A percentile compares a stretch with the other conserved stretches of the same genome.
Conservation (phyloP, 2,888 invertebrate genomes). For the Spilarctia lutea region DNA sequence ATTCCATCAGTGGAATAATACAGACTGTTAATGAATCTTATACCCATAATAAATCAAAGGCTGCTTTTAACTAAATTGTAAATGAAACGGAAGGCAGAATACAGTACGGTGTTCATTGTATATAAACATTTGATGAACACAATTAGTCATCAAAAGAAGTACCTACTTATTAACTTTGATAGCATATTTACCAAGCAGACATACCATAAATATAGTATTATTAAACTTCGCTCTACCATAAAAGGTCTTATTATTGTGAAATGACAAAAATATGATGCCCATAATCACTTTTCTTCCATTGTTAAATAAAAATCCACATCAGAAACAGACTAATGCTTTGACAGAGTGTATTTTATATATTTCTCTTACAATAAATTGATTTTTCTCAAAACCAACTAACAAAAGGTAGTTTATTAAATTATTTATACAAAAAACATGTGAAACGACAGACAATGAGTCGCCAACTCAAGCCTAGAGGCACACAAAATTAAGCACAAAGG, state of each 20-base stretch:
- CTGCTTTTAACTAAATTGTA: no score
- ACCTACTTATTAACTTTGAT: background rate
- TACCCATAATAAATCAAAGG: no score
- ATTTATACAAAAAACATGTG: constrained; percentile 49
- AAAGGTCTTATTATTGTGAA: background rate
- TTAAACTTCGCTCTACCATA: background rate
- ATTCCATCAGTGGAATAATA: no score
- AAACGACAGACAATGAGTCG: constrained; percentile 76
- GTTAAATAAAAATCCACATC: constrained; percentile 9
- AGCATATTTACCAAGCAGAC: background rate
- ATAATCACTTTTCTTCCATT: constrained; percentile 2
- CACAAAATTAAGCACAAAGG: constrained; percentile 54
- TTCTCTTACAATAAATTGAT: constrained; percentile 44
- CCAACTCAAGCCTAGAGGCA: constrained; percentile 63
- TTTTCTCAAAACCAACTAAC: constrained; percentile 43
- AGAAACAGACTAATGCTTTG: constrained; percentile 18
- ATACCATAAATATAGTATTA: background rate
- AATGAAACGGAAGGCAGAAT: no score
- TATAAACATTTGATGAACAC: background rate
- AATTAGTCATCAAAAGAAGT: no score
- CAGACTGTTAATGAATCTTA: no score
- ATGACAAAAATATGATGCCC: constrained; percentile 2
- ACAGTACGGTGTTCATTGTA: background rate
- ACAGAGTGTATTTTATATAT: constrained; percentile 31
- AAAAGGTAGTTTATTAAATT: constrained; percentile 61